A percentile compares a stretch with the other conserved stretches of the same genome.
Conservation (phyloP, 1,140 invertebrate genomes). For the Grapholita molesta region DNA sequence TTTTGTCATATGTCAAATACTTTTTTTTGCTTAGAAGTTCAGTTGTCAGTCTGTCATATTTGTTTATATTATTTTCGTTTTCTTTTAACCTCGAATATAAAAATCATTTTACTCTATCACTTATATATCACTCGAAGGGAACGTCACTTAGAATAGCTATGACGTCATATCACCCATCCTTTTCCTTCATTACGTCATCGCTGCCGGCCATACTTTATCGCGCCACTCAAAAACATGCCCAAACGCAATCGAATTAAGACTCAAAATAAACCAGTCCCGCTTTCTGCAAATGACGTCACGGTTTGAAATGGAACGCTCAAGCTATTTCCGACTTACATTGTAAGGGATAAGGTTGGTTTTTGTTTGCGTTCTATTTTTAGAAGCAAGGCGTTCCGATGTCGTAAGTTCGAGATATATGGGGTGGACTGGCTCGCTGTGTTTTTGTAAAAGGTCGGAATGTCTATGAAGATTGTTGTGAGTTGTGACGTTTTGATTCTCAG, state of each 20-base stretch:
- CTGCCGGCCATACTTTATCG: conserved; percentile 9
- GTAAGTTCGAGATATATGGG: background rate
- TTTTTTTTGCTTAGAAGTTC: no score
- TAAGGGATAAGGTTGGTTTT: background rate
- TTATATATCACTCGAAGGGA: background rate
- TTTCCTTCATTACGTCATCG: conserved; percentile 19
- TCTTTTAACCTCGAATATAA: no score
- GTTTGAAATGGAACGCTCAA: background rate
- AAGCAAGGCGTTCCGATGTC: background rate
- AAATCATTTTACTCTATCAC: background rate
- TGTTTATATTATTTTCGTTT: no score
- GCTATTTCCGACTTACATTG: background rate
- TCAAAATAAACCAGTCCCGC: background rate
- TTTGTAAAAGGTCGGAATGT: background rate
- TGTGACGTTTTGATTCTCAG: background rate
- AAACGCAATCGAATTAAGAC: background rate
- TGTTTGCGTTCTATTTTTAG: background rate
- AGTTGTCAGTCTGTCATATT: no score
- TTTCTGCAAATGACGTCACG: conserved; percentile 18
- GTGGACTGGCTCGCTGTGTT: background rate
- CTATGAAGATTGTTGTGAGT: background rate
- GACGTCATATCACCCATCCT: conserved; percentile 20
- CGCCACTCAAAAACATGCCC: background rate
- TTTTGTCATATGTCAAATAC: no score
- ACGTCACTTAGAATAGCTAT: background rate